Evolutionary conservation across 2,113 vertebrate species (phyloP).

Genomic region (Aptenodytes forsteri): DNA sequence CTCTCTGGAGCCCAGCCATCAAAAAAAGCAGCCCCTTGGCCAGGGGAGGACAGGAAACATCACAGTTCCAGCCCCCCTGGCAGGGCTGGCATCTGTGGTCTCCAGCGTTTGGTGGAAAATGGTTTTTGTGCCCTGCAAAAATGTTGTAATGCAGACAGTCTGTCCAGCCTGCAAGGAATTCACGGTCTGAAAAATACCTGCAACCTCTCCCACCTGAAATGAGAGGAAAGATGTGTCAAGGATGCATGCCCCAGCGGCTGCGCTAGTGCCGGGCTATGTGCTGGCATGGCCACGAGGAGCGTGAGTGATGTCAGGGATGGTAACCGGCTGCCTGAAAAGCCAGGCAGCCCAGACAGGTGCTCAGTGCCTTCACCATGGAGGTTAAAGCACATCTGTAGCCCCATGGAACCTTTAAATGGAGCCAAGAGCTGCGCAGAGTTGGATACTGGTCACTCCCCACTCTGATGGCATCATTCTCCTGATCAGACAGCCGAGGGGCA

Average conservation of each 20-base stretch:
- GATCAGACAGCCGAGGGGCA: not conserved
- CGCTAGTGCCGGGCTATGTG: fast-evolving
- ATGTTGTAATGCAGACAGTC: not conserved
- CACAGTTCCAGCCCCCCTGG: not conserved
- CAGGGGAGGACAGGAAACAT: not conserved
- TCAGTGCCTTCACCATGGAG: fast-evolving
- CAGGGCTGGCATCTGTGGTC: not conserved
- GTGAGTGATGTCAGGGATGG: fast-evolving
- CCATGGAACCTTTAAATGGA: fast-evolving
- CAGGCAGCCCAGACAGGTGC: fast-evolving
- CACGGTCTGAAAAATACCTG: fast-evolving
- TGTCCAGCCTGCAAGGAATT: not conserved
- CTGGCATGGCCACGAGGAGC: fast-evolving
- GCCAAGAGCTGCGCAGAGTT: not conserved
- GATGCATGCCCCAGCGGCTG: fast-evolving
- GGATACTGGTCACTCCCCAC: not conserved
- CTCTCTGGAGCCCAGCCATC: not conserved
- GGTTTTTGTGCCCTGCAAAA: not conserved
- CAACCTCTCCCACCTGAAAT: not conserved
- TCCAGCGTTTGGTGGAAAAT: not conserved
- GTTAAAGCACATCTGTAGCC: not conserved
- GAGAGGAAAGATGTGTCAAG: not conserved
- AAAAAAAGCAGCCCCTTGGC: fast-evolving
- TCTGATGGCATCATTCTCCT: not conserved
- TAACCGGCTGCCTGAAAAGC: fast-evolving